A percentile compares a stretch with the other conserved stretches of the same genome.
phyloP scores from a whole-genome alignment of 2,113 vertebrate genomes.

The Cochlearius cochlearius region DNA sequence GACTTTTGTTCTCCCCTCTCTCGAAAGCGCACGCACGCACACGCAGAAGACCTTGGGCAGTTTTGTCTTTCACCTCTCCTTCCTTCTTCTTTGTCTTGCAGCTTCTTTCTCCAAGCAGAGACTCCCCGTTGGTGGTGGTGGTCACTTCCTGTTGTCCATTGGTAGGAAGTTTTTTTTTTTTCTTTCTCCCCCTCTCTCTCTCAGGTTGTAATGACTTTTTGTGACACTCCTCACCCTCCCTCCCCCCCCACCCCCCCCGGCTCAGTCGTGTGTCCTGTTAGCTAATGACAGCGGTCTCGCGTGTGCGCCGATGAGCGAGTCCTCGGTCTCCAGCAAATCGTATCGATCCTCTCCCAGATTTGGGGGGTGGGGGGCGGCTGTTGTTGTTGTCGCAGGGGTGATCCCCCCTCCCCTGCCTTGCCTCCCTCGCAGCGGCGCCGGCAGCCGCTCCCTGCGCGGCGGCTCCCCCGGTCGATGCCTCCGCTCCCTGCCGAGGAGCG shows the following conservation, averaged over 20 bases:
- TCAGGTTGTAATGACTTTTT: constrained; percentile 56
- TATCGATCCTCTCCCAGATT: constrained; percentile 14
- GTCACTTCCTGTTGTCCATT: constrained; percentile 69
- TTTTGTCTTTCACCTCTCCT: constrained; percentile 61
- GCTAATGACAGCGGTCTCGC: constrained; percentile 18
- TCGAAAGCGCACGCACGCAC: neutral
- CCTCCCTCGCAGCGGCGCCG: neutral
- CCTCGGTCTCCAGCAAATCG: constrained; percentile 15
- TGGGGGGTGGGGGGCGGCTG: neutral
- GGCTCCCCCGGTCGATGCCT: neutral
- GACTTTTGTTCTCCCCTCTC: constrained; percentile 63
- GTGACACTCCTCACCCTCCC: constrained; percentile 2
- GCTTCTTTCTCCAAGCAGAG: constrained; percentile 54
- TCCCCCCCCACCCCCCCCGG: neutral
- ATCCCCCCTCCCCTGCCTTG: neutral
- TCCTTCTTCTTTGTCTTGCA: constrained; percentile 67
- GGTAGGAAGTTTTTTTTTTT: constrained; percentile 61
- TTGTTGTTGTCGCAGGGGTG: neutral
- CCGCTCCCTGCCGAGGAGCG: constrained; percentile 15
- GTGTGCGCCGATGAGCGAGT: neutral
- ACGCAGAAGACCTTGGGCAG: constrained; percentile 22
- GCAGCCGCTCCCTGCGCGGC: neutral
- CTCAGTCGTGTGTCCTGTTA: neutral
- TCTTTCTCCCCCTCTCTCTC: neutral
- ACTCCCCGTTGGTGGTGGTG: constrained; percentile 47